Evolutionary conservation across 1,140 invertebrate species (phyloP), one percentile per base, ranked within the genome.

Genomic region (Drosophila mojavensis): DNA sequence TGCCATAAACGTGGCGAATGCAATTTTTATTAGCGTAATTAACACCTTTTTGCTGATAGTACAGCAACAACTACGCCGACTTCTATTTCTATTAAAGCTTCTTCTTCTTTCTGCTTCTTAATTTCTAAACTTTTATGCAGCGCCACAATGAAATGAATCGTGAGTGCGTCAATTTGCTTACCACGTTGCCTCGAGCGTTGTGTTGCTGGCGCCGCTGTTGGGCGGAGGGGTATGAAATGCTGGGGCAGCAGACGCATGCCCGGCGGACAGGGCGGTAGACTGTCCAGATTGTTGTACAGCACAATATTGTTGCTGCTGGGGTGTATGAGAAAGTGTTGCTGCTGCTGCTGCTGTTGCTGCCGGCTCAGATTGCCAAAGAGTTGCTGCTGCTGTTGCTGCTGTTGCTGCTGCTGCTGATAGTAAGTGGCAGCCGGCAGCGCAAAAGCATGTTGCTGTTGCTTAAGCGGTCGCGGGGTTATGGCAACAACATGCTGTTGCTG

Each of bases 1-100:
- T 69, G 63, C 81, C 81, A 85, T 84, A 81, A 81, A 80, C 71
- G 82, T 53, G 75, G 75, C 64, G 66, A 88, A 88, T 88, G 79
- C 83, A 71, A 68, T 71, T 83, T 83, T 89, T 88, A 89, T 80
- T 88, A 79, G 79, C 73, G 84, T 80, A 78, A 88, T 89, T 88
- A 88, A 86, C 83, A 86, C 83, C 83, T 86, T 54, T 77, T 59
- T 43, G 43, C 43, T 17, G 43, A 15, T 5, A 15, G 13, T n/a
- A 15, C 41, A n/a, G 5, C 41, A 30, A 30, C 28, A 30, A 30
- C 28, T 5, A 30, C 28, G 5, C 3, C 28, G 3, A 17, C 36
- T 39, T 39, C 39, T 55, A 7, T 45, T 26, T 48, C 10, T 39
- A 41, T 11, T 39, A 1, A 1, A 1, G 1, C 20, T 20, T 20